These are phyloP conservation scores for Plecturocebus donacophilus DNA, from an alignment of 2,113 vertebrate genomes.

Conservation along the genomic window DNA sequence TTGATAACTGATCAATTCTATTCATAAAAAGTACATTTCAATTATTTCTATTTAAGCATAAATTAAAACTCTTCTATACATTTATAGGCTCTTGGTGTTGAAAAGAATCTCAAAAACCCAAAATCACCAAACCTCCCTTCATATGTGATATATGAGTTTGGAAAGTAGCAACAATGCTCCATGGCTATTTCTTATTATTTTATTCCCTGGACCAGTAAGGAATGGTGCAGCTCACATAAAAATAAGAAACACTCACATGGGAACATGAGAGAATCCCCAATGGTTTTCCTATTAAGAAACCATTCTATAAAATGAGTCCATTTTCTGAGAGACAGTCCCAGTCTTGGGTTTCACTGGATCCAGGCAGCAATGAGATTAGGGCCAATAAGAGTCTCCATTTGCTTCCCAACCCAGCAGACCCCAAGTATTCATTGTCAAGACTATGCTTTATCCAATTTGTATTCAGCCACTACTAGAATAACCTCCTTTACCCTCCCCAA, in stretches of 20 bases:
- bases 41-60: slow-evolving; percentile 32
- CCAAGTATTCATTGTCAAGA: neutral
- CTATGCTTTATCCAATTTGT: neutral
- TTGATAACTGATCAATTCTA: neutral
- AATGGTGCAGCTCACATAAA: neutral
- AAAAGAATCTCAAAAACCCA: slow-evolving; percentile 25
- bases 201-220: neutral
- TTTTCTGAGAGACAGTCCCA: neutral
- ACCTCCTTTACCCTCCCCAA: neutral
- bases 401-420: neutral
- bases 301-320: neutral
- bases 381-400: neutral
- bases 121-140: neutral
- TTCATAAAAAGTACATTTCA: slow-evolving; percentile 46
- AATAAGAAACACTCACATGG: neutral
- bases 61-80: neutral
- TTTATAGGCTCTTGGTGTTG: neutral
- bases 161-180: neutral
- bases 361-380: neutral
- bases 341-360: neutral
- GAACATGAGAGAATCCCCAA: neutral
- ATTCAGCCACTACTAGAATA: neutral
- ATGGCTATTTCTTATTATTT: neutral
- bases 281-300: neutral
- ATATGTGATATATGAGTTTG: neutral